Percentiles rank a stretch among this genome's conserved stretches.
Evolutionary conservation across 2,113 vertebrate species (phyloP).

Genomic region (Damaliscus lunatus): DNA sequence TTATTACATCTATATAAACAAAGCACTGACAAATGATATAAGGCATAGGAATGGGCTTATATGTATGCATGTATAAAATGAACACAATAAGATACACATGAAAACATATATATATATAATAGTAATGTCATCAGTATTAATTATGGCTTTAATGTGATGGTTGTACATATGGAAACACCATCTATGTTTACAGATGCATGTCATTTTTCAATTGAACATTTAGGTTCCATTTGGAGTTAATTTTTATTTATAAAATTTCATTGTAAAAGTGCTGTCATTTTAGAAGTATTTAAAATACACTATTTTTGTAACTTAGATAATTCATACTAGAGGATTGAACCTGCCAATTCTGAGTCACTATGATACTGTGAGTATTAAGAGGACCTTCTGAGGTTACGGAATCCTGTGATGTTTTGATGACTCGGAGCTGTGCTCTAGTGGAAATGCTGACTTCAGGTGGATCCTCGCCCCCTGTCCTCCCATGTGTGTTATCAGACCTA

Average conservation of each 20-base stretch:
- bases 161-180: background rate
- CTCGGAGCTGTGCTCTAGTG: rapidly evolving
- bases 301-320: background rate
- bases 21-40: background rate
- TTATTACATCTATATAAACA: background rate
- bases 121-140: no score
- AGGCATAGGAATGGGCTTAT: background rate
- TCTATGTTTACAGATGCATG: background rate
- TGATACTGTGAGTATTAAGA: background rate
- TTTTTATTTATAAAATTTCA: background rate
- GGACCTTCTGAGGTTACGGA: no score
- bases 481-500: background rate
- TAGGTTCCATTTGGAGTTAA: background rate
- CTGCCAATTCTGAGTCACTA: background rate
- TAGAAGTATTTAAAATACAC: background rate
- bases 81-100: background rate
- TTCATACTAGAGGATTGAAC: background rate
- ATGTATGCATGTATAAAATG: background rate
- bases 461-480: no score
- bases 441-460: background rate
- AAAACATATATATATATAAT: background rate
- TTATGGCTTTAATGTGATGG: background rate
- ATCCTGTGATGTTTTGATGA: no score
- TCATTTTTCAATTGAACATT: background rate
- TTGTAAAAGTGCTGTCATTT: background rate